Conservation (phyloP, 2,888 invertebrate species). For the Lordiphosa andalusiaca region DNA sequence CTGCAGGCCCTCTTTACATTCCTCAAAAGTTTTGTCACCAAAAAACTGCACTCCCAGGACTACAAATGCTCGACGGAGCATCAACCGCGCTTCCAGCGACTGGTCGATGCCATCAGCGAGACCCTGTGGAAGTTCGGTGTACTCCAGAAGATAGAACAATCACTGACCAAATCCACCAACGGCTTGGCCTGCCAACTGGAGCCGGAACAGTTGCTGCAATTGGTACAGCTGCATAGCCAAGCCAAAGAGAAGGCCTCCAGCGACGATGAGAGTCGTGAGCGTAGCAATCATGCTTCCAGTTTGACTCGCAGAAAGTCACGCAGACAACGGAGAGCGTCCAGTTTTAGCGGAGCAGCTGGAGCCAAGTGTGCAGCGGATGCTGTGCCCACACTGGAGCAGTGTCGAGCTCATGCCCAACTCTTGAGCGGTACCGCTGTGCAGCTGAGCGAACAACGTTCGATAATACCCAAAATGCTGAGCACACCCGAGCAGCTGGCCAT, state of each 20-base stretch:
- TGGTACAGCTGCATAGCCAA: conserved; percentile 73
- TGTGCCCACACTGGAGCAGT: conserved; percentile 46
- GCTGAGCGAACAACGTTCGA: conserved; percentile 55
- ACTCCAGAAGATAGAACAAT: conserved; percentile 73
- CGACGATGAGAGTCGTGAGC: conserved; percentile 77
- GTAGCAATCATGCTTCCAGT: conserved; percentile 67
- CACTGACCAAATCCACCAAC: conserved; percentile 43
- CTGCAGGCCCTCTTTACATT: conserved; percentile 69
- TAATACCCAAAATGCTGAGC: conserved; percentile 84
- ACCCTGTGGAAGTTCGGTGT: conserved; percentile 77
- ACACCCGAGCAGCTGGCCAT: conserved; percentile 88
- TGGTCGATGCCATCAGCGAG: conserved; percentile 75
- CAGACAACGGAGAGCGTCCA: conserved; percentile 71
- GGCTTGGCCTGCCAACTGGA: conserved; percentile 59
- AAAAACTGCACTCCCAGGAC: conserved; percentile 77
- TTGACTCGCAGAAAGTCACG: conserved; percentile 71
- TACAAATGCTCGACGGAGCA: conserved; percentile 68
- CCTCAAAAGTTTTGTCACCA: conserved; percentile 74
- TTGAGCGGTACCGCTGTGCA: background rate
- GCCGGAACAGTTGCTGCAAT: conserved; percentile 70
- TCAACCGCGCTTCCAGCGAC: conserved; percentile 68
- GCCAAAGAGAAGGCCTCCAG: conserved; percentile 72
- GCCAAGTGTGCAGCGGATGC: conserved; percentile 12
- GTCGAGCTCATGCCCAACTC: conserved; percentile 44
- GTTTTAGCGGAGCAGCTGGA: conserved; percentile 64